phyloP scores from a whole-genome alignment of 2,888 invertebrate species.

The Zygothrica quintamaculata region DNA sequence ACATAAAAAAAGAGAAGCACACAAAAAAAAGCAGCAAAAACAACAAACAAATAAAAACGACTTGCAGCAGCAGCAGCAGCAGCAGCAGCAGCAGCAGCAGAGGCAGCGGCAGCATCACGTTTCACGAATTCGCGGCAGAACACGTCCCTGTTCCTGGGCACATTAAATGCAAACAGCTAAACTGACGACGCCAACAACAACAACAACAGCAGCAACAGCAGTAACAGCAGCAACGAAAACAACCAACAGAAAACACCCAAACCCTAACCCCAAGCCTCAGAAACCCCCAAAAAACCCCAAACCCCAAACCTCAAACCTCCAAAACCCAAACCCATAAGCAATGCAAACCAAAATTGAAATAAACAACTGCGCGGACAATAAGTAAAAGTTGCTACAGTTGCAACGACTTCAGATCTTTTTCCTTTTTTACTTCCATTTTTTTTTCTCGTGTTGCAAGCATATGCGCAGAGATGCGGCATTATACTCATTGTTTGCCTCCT shows the following conservation, averaged over 20 bases:
- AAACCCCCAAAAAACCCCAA: conserved; percentile 37
- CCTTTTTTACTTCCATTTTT: too few species aligned
- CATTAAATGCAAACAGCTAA: conserved; percentile 73
- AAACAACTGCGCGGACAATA: conserved; percentile 70
- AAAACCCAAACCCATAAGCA: conserved; percentile 39
- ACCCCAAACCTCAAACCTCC: conserved; percentile 44
- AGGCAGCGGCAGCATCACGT: conserved; percentile 80
- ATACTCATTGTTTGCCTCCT: conserved; percentile 46
- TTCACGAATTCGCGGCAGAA: conserved; percentile 80
- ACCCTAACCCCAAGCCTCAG: conserved; percentile 26
- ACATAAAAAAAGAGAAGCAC: conserved; percentile 39
- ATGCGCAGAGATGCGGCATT: conserved; percentile 55
- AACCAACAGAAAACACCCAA: conserved; percentile 17
- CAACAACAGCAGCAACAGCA: conserved; percentile 18
- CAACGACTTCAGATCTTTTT: conserved; percentile 52
- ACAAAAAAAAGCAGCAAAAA: conserved; percentile 22
- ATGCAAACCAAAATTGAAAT: conserved; percentile 63
- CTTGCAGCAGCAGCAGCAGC: too few species aligned
- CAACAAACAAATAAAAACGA: conserved; percentile 59
- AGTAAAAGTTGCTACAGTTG: conserved; percentile 73
- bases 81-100: too few species aligned
- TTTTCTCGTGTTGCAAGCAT: conserved; percentile 20
- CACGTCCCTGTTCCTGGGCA: conserved; percentile 71
- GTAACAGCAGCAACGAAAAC: conserved; percentile 2
- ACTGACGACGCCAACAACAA: conserved; percentile 32